Base-by-base conservation (phyloP, 2,888 invertebrate genomes). In the Cylloceria caligata region DNA sequence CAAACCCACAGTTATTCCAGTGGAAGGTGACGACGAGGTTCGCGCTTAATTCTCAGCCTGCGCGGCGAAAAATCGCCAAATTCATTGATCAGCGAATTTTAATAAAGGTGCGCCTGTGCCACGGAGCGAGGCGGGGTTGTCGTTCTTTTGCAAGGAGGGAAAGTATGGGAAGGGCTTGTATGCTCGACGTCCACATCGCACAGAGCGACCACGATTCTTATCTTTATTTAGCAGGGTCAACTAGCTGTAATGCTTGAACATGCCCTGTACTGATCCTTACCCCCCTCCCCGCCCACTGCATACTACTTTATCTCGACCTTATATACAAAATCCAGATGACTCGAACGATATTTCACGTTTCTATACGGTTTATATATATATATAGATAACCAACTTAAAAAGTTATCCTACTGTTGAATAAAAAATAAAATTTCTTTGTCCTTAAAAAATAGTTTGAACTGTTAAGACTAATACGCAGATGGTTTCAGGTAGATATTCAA, bases 61-160 rank as follows among this genome's bases (percentile, higher is more conserved):
- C 27, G 13, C 52, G 13, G 3, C 27, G 69, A 74, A 45, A 60
- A 79, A 82, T 83, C 80, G 76, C 45, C 65, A 45, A 83, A 81
- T 80, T 80, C 80, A 77, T 83, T 84, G 77, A 77, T 83, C 82
- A 84, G 84, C 83, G 77, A 83, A 80, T 84, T 83, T 84, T 83
- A 84, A 84, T 80, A 77, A 77, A 84, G 73, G 80, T 74, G 47
- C 73, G 73, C 42, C 39, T 30, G 34, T 21, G 21, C 52, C 19
- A 11, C 42, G 65, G 16, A 65, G 9, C 21, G 9, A 21, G 21
- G 2, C 11, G 45, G n/a, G 11, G 6, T 27, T 16, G 30, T 16
- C 16, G 19, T 65, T n/a, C 1, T 42, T n/a, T 45, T 7, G 27
- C 49, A 24, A n/a, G 4, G 45, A 45, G 24, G 11, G 67, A 16